Conservation (phyloP, 2,888 invertebrate genomes). For the Brachylomia viminalis region DNA sequence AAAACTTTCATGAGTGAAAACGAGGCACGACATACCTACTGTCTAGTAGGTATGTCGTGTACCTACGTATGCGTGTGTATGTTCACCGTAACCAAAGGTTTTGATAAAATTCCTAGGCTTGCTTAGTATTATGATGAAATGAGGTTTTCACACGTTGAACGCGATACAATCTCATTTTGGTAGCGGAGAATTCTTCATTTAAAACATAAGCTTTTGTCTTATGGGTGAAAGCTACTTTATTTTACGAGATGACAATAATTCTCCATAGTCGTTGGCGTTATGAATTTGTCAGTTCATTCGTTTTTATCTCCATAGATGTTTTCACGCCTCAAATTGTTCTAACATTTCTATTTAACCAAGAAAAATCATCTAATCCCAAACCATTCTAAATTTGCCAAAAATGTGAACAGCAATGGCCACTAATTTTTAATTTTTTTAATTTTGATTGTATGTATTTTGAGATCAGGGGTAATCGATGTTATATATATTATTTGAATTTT, state of each 20-base stretch:
- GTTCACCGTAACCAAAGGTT: neutral
- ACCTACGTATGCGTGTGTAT: too few species aligned
- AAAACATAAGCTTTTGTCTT: constrained; percentile 8
- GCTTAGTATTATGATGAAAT: constrained; percentile 14
- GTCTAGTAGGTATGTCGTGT: too few species aligned
- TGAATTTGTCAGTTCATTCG: neutral
- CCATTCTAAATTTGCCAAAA: too few species aligned
- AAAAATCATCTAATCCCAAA: neutral
- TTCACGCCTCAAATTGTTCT: neutral
- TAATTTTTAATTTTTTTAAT: too few species aligned
- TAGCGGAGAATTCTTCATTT: constrained; percentile 6
- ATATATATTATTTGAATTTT: too few species aligned
- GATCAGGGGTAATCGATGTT: too few species aligned
- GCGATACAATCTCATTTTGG: constrained; percentile 14
- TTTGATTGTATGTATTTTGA: too few species aligned
- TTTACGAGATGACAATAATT: neutral
- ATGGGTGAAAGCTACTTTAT: neutral
- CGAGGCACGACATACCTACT: too few species aligned
- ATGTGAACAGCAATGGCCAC: too few species aligned
- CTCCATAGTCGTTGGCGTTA: neutral
- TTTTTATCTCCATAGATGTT: neutral
- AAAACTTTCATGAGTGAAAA: neutral
- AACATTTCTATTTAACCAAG: neutral
- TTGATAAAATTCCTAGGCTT: neutral
- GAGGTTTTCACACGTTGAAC: constrained; percentile 10